Evolutionary conservation across 92 coral and sea anemone species (phyloP), one percentile per base, ranked within the genome.

Genomic region (Parazoanthus atlanticus): DNA sequence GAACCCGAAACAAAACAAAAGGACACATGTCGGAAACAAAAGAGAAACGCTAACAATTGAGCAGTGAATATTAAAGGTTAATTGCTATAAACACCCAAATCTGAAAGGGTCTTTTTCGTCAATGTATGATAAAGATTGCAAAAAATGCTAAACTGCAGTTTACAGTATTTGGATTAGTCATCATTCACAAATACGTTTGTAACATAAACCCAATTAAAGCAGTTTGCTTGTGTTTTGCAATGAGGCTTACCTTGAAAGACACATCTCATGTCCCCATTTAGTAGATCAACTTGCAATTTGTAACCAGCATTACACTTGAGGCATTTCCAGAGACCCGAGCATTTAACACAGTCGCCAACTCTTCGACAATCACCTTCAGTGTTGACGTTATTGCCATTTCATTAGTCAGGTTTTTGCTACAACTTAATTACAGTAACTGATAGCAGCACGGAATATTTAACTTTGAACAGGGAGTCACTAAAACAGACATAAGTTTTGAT

Each of bases 341-440:
- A 81, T 25, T 81, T 23, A 23, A 61, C 16, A 69, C 85, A 81
- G 43, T 81, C 23, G 13, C 85, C 85, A 81, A 16, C 74, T 33
- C 6, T 61, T 19, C 74, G 52, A 34, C 85, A 81, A 5, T 46
- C 6, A 19, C 56, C 74, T n/a, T 81, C 8, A 6, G 8, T 3
- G 3, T 61, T 61, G 28, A 61, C 28, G 8, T 10, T 5, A n/a
- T n/a, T n/a, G n/a, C 8, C 21, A 1, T 67, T n/a, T n/a, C n/a
- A 33, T 58, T 61, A 32, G 46, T 12, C 12, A 6, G 32, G 16
- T 6, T 43, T 41, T 26, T 25, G 65, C 6, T 31, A 16, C 8
- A 25, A 1, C 69, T 61, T 23, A 8, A 3, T 1, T 13, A 13
- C 21, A 52, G 21, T 8, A 61, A 61, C 69, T 47, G 32, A 19